Base-by-base conservation (phyloP, 2,888 invertebrate genomes). In the Melanostoma mellinum region DNA sequence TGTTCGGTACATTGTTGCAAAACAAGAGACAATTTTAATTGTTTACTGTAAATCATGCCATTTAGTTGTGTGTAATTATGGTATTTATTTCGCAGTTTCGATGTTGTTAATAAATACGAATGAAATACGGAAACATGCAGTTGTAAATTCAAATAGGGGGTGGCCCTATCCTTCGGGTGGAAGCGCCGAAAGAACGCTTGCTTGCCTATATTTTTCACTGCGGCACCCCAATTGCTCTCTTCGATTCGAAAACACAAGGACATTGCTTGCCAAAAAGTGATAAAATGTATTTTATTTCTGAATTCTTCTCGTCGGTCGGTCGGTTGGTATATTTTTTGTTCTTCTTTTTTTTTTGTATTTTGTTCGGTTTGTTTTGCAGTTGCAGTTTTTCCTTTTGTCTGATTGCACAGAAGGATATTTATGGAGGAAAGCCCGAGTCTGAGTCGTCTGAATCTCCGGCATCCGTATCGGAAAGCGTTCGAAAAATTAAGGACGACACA, bases 31-130 rank as follows among this genome's bases (percentile, higher is more conserved):
- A 78, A 79, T 84, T 79, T 84, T 79, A 84, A 84, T 84, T 84
- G 84, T 79, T 75, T 71, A 78, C 79, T 48, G 78, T 84, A 84
- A 84, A 84, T 84, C 84, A 78, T 84, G 84, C 65, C 84, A 84
- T 79, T 84, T 84, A 78, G 79, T 79, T 84, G 79, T 84, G 84
- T 84, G 84, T 84, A 84, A 84, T 84, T 84, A 84, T 84, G 84
- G 84, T 84, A 84, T 84, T 84, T 78, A 84, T 84, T 84, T 84
- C 78, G 75, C 78, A 67, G 78, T 74, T 71, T 75, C 84, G 74
- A 78, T 84, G 84, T 84, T 84, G 78, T 71, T 78, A 84, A 84
- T 84, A 84, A 84, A 84, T 84, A 79, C 84, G 58, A 79, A 84
- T 84, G 84, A 84, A 84, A 71, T 79, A 84, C 84, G 78, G 84